A percentile compares a stretch with the other conserved stretches of the same genome.
Conservation (phyloP, 2,113 vertebrate genomes). For the Oncorhynchus clarkii region DNA sequence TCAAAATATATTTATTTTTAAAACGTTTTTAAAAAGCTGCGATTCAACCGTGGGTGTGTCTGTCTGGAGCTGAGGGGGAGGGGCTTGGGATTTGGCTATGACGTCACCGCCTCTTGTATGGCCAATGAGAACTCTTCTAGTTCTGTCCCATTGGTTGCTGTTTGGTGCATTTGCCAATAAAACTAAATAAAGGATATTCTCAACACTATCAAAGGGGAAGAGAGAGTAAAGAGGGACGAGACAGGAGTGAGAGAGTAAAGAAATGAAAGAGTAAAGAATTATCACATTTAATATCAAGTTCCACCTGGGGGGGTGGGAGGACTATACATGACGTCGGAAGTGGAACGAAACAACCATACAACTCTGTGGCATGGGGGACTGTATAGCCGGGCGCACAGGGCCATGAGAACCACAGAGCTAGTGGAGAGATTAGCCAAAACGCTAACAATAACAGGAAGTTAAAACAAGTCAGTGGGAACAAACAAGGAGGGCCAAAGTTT, state of each 20-base stretch:
- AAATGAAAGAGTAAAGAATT: constrained; percentile 55
- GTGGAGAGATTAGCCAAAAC: constrained; percentile 25
- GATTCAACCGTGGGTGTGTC: constrained; percentile 24
- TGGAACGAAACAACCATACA: constrained; percentile 48
- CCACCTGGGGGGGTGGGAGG: constrained; percentile 24
- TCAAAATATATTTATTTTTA: constrained; percentile 71
- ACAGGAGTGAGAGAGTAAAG: not conserved
- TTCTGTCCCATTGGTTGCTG: constrained; percentile 20
- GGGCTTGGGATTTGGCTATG: constrained; percentile 9
- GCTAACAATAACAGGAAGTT: constrained; percentile 40
- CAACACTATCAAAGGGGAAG: constrained; percentile 40
- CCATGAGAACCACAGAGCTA: constrained; percentile 16
- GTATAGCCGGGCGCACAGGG: constrained; percentile 30
- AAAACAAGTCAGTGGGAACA: constrained; percentile 5
- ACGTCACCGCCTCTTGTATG: not conserved
- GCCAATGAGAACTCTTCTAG: constrained; percentile 29
- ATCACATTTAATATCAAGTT: constrained; percentile 57
- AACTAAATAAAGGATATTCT: constrained; percentile 35
- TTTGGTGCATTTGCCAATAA: constrained; percentile 28
- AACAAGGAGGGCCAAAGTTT: not conserved
- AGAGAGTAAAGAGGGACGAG: constrained; percentile 26
- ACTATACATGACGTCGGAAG: constrained; percentile 50
- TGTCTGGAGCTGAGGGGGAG: constrained; percentile 25
- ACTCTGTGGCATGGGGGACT: constrained; percentile 37
- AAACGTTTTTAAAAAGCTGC: constrained; percentile 56